These are phyloP conservation scores for Trochalopteron elliotii DNA, from an alignment of 2,113 vertebrate genomes.

Conservation along the genomic window DNA sequence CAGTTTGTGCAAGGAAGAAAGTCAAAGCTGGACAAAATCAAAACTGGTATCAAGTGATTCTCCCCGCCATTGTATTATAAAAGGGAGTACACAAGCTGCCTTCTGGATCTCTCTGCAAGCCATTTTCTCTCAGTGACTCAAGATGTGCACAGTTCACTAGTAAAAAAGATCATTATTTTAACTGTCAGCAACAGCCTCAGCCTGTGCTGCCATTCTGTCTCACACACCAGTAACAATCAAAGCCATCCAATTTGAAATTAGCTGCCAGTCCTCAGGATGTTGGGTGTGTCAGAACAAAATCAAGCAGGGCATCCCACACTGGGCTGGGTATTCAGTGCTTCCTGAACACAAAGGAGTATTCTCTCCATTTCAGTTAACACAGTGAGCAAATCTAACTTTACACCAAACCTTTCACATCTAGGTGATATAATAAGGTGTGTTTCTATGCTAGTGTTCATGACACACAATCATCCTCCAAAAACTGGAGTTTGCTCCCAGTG, in stretches of 20 bases:
- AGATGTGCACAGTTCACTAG: neutral
- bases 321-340: neutral
- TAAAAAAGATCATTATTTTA: constrained; percentile 6
- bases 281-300: neutral
- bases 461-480: neutral
- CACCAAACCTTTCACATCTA: neutral
- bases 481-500: neutral
- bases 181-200: neutral
- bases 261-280: neutral
- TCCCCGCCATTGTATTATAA: neutral
- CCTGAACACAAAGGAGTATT: neutral
- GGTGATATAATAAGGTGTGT: neutral
- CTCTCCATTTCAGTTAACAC: neutral
- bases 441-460: neutral
- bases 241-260: neutral
- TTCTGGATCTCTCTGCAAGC: neutral
- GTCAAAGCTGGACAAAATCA: neutral
- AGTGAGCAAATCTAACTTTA: neutral
- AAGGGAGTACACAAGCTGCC: neutral
- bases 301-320: neutral
- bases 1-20: neutral
- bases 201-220: constrained; percentile 1
- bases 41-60: neutral
- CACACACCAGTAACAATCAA: neutral
- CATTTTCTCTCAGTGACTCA: neutral